Percentiles rank a stretch among this genome's conserved stretches.
Conservation (phyloP, 2,888 invertebrate species). For the Sinohyriopsis cumingii region DNA sequence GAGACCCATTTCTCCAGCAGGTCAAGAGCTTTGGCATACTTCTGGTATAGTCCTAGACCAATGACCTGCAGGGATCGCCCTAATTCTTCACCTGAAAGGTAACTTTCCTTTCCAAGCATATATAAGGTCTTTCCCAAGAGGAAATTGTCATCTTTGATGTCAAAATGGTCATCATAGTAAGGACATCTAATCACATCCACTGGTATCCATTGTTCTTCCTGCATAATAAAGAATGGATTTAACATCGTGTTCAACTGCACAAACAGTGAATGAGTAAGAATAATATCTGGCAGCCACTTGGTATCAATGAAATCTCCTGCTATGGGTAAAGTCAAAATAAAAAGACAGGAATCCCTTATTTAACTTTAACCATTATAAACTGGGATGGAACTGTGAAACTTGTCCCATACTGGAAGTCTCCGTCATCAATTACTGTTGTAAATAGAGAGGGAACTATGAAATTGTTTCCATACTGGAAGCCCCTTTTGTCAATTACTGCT, state of each 20-base stretch:
- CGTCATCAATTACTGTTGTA: no score
- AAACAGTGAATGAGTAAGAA: background rate
- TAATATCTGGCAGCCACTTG: background rate
- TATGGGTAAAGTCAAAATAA: background rate
- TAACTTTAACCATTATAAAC: background rate
- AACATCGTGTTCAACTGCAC: slow-evolving; percentile 1
- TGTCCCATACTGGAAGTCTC: no score
- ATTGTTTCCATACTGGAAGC: background rate
- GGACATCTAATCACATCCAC: slow-evolving; percentile 86
- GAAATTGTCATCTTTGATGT: slow-evolving; percentile 81
- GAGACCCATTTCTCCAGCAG: slow-evolving; percentile 49
- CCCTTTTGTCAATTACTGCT: background rate
- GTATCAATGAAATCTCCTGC: background rate
- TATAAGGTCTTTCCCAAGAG: slow-evolving; percentile 87
- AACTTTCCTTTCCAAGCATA: slow-evolving; percentile 50
- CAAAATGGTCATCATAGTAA: slow-evolving; percentile 92
- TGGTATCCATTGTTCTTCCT: slow-evolving; percentile 79
- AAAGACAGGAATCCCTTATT: background rate
- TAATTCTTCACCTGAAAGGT: slow-evolving; percentile 39
- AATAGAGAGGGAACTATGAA: no score
- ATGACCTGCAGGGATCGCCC: slow-evolving; percentile 74
- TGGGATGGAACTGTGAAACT: background rate
- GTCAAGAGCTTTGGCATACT: slow-evolving; percentile 76
- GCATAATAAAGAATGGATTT: slow-evolving; percentile 18
- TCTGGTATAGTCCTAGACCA: slow-evolving; percentile 80